Conservation (phyloP, 1,140 invertebrate species). For the Drosophila pseudoananassae region DNA sequence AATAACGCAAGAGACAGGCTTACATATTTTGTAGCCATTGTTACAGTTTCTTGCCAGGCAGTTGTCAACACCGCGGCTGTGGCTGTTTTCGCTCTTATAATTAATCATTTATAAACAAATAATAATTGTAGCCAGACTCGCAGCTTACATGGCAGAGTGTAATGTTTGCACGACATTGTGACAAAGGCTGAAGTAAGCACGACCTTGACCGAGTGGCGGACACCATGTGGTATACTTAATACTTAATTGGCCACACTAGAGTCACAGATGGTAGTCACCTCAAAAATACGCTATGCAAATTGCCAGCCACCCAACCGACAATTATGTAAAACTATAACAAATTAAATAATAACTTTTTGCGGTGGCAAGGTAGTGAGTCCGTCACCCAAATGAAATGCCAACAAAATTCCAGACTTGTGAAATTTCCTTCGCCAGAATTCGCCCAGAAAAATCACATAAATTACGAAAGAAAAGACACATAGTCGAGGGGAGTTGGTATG, state of each 20-base stretch:
- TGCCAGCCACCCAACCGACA: constrained; percentile 46
- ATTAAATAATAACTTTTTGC: constrained; percentile 58
- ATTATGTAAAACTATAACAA: constrained; percentile 65
- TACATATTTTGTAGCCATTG: constrained; percentile 47
- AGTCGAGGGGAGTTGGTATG: constrained; percentile 12
- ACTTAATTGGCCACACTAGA: constrained; percentile 53
- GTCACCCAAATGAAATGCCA: constrained; percentile 18
- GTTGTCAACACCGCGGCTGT: constrained; percentile 13
- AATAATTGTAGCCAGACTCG: constrained; percentile 23
- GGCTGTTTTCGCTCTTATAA: constrained; percentile 17
- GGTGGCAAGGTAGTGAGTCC: constrained; percentile 11
- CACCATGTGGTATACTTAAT: constrained; percentile 77
- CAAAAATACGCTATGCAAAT: constrained; percentile 46
- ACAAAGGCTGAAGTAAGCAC: constrained; percentile 43
- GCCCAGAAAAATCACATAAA: constrained; percentile 50
- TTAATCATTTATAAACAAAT: constrained; percentile 37
- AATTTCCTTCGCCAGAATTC: constrained; percentile 14
- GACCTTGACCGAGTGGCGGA: constrained; percentile 71
- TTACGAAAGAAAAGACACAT: constrained; percentile 28
- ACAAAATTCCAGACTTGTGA: constrained; percentile 29
- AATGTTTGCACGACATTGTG: constrained; percentile 70
- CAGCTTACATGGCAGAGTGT: constrained; percentile 21
- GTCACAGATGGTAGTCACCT: constrained; percentile 19
- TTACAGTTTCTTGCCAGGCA: constrained; percentile 56
- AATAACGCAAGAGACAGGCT: background rate